Base-by-base conservation (phyloP, 2,113 vertebrate species). In the Erinaceus europaeus region DNA sequence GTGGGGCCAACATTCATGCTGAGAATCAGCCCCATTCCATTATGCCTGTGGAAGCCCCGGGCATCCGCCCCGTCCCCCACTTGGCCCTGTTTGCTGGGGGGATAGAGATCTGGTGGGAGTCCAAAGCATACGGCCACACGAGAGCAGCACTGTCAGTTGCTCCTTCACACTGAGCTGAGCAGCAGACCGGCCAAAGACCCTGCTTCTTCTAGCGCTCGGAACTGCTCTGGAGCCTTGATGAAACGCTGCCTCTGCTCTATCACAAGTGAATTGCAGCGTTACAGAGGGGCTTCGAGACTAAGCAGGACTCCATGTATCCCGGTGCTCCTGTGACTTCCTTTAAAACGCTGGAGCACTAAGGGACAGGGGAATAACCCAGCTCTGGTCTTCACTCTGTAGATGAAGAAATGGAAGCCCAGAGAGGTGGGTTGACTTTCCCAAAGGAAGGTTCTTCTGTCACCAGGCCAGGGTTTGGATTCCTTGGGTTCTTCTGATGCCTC, bases 1-100 rank as follows among this genome's bases (percentile, higher is more conserved):
- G 86, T 72, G 79, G n/a, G 94, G 96, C 97, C 97, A 97, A 90
- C 95, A 95, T 96, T 96, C 96, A 95, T 96, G 94, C 96, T 90
- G 96, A 90, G 96, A 97, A 96, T 93, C 79, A 96, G 15, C 96
- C 91, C 83, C 86, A 91, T 96, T 96, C 94, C 94, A 88, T 94
- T 94, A 95, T 96, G 90, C 94, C 89, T 91, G 95, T 72, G 94
- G 94, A 95, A 97, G 95, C 94, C 94, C 87, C 86, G 74, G 3
- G 18, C n/a, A n/a, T n/a, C n/a, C n/a, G n/a, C n/a, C n/a, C n/a
- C n/a, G n/a, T 82, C 69, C 27, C 67, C 81, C 82, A 86, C n/a
- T n/a, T n/a, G n/a, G 61, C 36, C 27, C 86, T 73, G 92, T 91
- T 92, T 88, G 0, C 88, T 89, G 83, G 95, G n/a, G 96, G 94